Evolutionary conservation across 1,140 invertebrate genomes (phyloP), one percentile per base, ranked within the genome.

Genomic region (Bursaphelenchus mucronatus): DNA sequence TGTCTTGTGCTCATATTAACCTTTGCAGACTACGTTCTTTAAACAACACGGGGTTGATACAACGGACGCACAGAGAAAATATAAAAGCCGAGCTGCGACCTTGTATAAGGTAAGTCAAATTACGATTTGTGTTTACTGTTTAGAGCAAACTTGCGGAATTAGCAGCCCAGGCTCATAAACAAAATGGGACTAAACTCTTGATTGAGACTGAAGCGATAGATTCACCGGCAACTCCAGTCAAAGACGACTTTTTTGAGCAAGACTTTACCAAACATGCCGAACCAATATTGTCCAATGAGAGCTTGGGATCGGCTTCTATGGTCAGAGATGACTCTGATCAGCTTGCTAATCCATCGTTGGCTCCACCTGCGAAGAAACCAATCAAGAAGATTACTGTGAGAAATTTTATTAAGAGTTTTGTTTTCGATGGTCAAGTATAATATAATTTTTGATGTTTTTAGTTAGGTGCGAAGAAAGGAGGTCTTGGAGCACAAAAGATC

Each of bases 401-500:
- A 61, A 17, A 7, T 70, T n/a, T 30, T 64, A n/a, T n/a, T 55
- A 5, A 30, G 1, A n/a, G 13, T 15, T 61, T 61, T 30, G 1
- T n/a, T n/a, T 15, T 61, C 1, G 30, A 52, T 55, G n/a, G n/a
- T 55, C 1, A 1, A 61, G 47, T n/a, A 13, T 30, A 51, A 50
- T 30, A 15, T n/a, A 55, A 53, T 19, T n/a, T 30, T 53, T 10
- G 17, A 6, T 15, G 15, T 57, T 61, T 68, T 56, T n/a, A 75
- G 68, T 45, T 67, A 30, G 78, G 76, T 10, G 69, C 86, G 0
- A 94, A 92, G 78, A 94, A 90, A 82, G 87, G 81, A 49, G 90
- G 92, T 1, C 82, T 97, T n/a, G 94, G 94, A 61, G 95, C 94
- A n/a, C 93, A 92, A 61, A 91, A 91, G 82, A 90, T 97, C 7